Evolutionary conservation across 1,140 invertebrate genomes (phyloP), one percentile per base, ranked within the genome.

Genomic region (Pseudomyrmex sp.): DNA sequence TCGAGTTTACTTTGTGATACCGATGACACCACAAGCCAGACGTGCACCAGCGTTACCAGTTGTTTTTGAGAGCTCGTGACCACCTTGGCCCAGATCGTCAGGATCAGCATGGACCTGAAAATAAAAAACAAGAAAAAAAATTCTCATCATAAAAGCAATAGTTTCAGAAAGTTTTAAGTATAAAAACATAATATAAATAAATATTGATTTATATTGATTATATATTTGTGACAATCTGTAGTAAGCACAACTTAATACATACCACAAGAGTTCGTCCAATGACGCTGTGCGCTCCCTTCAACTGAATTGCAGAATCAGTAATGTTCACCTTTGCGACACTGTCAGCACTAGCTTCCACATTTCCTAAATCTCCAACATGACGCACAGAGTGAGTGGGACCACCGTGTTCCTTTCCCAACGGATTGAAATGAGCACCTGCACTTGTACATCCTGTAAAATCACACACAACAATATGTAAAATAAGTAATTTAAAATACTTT

Each of bases 1-100:
- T 54, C 18, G 15, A 2, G 23, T 94, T 95, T 66, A 89, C n/a
- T 96, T 96, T 56, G 96, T 95, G 75, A 99, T 95, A 54, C 98
- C 99, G 95, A 99, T 99, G n/a, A 99, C 98, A 77, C 99, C 99
- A 93, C 99, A 99, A 23, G 98, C 99, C 84, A 99, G 95, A 88
- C 99, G 96, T 72, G 96, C 98, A 4, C 99, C 99, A 86, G 99
- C 99, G 95, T 99, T 99, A 48, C 99, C 99, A 69, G 99, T 99
- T 13, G 97, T 98, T 94, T 97, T 97, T 94, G 98, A 99, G 62
- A 99, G 95, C 91, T 99, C 98, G 91, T 99, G 97, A 1, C 98
- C 98, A 77, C 99, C 99, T 85, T 97, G 95, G 5, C 99, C 99
- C 63, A 99, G 95, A 95, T 99, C 99, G 95, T 99, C 99, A 61